A percentile compares a stretch with the other conserved stretches of the same genome.
phyloP scores from a whole-genome alignment of 1,140 invertebrate genomes.

The Propsilocerus akamusi region DNA sequence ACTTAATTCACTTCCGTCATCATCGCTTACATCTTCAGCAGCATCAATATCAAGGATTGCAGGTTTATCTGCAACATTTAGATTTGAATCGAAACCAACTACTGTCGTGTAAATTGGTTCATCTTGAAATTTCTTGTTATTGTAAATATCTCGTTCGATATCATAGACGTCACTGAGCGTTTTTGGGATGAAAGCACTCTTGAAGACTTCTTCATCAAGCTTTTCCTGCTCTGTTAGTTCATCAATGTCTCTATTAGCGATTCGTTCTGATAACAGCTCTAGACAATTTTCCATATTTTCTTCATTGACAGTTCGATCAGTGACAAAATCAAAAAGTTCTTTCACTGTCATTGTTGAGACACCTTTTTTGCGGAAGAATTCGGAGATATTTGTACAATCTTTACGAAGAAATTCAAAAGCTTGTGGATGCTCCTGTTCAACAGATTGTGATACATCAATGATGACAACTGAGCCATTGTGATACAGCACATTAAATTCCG shows the following conservation, averaged over 20 bases:
- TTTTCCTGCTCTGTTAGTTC: slow-evolving; percentile 47
- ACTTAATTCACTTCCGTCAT: slow-evolving; percentile 21
- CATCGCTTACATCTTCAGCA: slow-evolving; percentile 25
- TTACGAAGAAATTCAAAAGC: slow-evolving; percentile 86
- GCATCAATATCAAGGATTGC: slow-evolving; percentile 28
- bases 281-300: slow-evolving; percentile 67
- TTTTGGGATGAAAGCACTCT: slow-evolving; percentile 86
- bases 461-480: slow-evolving; percentile 68
- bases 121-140: slow-evolving; percentile 53
- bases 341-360: slow-evolving; percentile 81
- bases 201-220: slow-evolving; percentile 81
- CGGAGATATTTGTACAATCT: slow-evolving; percentile 85
- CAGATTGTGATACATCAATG: slow-evolving; percentile 96
- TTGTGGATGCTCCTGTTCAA: slow-evolving; percentile 94
- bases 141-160: slow-evolving; percentile 72
- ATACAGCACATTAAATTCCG: slow-evolving; percentile 89
- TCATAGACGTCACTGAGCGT: slow-evolving; percentile 72
- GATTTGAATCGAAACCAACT: slow-evolving; percentile 60
- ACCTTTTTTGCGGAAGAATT: slow-evolving; percentile 79
- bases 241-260: slow-evolving; percentile 34
- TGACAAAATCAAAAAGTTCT: slow-evolving; percentile 91
- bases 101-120: slow-evolving; percentile 70
- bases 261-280: slow-evolving; percentile 46
- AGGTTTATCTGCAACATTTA: slow-evolving; percentile 44
- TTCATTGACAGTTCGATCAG: slow-evolving; percentile 67